Evolutionary conservation across 2,888 invertebrate genomes (phyloP).

Genomic region (Pogonocherus hispidulus): DNA sequence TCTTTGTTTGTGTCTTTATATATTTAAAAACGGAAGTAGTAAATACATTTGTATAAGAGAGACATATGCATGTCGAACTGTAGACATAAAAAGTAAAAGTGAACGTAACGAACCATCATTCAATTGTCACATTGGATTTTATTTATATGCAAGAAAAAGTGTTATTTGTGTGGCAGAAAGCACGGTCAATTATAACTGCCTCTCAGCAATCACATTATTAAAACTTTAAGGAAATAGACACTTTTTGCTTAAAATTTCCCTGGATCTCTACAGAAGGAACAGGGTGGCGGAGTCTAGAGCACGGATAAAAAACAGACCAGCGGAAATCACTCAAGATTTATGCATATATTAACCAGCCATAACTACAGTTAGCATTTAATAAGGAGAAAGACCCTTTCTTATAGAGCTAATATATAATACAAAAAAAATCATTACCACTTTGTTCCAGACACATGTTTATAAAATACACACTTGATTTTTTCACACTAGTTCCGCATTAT

Average conservation of each 20-base stretch:
- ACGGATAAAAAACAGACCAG: slow-evolving; percentile 21
- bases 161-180: too few species aligned
- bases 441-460: slow-evolving; percentile 29
- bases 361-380: slow-evolving; percentile 20
- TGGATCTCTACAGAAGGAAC: slow-evolving; percentile 9
- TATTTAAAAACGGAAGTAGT: too few species aligned
- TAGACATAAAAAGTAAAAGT: too few species aligned
- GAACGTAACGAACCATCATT: too few species aligned
- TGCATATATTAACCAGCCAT: slow-evolving; percentile 31
- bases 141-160: too few species aligned
- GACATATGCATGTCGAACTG: too few species aligned
- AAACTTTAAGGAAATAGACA: neutral
- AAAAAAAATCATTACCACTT: slow-evolving; percentile 28
- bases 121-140: too few species aligned
- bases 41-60: too few species aligned
- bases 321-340: slow-evolving; percentile 28
- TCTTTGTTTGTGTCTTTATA: too few species aligned
- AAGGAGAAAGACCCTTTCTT: slow-evolving; percentile 16
- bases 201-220: too few species aligned
- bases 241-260: slow-evolving; percentile 22
- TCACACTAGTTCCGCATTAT: slow-evolving; percentile 19
- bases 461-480: slow-evolving; percentile 25
- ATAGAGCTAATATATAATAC: slow-evolving; percentile 21
- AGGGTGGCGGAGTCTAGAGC: neutral
- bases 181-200: too few species aligned